Evolutionary conservation across 2,797 vertebrate species (phyloP).

Genomic region (Megaceryle alcyon): DNA sequence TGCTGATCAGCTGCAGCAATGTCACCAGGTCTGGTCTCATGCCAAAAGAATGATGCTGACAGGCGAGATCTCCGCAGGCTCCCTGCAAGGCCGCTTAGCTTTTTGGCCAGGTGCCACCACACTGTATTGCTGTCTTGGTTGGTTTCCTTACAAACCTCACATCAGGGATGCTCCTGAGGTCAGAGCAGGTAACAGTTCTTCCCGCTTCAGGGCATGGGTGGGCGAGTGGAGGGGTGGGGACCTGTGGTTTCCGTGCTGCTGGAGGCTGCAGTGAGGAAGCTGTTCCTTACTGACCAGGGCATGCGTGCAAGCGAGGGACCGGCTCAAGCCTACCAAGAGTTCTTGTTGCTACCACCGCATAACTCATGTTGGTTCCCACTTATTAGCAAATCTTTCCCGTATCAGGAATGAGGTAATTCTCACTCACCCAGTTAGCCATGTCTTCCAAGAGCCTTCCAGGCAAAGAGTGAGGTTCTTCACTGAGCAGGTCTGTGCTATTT

Average conservation of each 20-base stretch:
- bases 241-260: background rate
- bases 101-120: background rate
- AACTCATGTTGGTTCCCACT: background rate
- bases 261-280: background rate
- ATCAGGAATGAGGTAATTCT: slow-evolving; percentile 38
- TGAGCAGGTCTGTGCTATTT: slow-evolving; percentile 24
- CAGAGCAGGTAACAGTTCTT: background rate
- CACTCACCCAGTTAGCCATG: slow-evolving; percentile 17
- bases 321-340: background rate
- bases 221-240: background rate
- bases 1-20: background rate
- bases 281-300: background rate
- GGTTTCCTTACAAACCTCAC: background rate
- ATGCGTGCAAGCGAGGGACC: fast-evolving
- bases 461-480: background rate
- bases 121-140: background rate
- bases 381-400: slow-evolving; percentile 23
- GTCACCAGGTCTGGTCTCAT: background rate
- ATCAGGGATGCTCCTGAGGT: background rate
- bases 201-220: background rate
- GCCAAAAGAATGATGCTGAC: background rate
- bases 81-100: background rate
- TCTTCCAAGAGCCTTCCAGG: slow-evolving; percentile 40
- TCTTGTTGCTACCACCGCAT: background rate
- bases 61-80: background rate